A percentile compares a stretch with the other conserved stretches of the same genome.
These are phyloP conservation scores for Dasypolia templi DNA, from an alignment of 2,888 invertebrate species.

Conservation along the genomic window DNA sequence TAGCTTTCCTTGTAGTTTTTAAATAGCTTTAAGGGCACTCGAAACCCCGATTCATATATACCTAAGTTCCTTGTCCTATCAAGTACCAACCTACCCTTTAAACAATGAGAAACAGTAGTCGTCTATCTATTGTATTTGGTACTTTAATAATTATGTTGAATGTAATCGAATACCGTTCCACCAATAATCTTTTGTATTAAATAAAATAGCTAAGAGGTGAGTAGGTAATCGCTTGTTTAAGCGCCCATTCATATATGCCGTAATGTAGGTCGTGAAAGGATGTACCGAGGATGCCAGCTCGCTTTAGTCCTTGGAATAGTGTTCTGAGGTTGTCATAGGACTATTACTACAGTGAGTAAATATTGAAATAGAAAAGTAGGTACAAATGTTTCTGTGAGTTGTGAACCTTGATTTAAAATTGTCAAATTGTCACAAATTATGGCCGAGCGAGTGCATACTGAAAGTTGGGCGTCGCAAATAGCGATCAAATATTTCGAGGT, in stretches of 20 bases:
- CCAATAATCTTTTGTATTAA: conserved; percentile 18
- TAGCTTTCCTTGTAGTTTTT: background rate
- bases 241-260: conserved; percentile 62
- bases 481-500: too few relatives aligned
- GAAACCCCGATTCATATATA: background rate
- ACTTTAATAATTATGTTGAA: conserved; percentile 19
- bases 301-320: conserved; percentile 80
- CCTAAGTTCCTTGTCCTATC: background rate
- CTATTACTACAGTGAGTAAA: conserved; percentile 30
- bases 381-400: conserved; percentile 15
- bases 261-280: conserved; percentile 81
- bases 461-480: too few relatives aligned
- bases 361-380: conserved; percentile 33
- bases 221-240: conserved; percentile 45
- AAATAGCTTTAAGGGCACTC: background rate
- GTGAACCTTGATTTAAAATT: background rate
- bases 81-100: background rate
- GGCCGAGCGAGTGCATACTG: background rate
- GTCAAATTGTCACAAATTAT: background rate
- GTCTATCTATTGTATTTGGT: background rate
- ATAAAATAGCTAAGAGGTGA: conserved; percentile 42
- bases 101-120: conserved; percentile 43
- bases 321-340: conserved; percentile 47
- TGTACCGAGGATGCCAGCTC: conserved; percentile 78
- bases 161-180: conserved; percentile 27